Evolutionary conservation across 2,797 vertebrate genomes (phyloP).

Genomic region (Manis crassicaudata): DNA sequence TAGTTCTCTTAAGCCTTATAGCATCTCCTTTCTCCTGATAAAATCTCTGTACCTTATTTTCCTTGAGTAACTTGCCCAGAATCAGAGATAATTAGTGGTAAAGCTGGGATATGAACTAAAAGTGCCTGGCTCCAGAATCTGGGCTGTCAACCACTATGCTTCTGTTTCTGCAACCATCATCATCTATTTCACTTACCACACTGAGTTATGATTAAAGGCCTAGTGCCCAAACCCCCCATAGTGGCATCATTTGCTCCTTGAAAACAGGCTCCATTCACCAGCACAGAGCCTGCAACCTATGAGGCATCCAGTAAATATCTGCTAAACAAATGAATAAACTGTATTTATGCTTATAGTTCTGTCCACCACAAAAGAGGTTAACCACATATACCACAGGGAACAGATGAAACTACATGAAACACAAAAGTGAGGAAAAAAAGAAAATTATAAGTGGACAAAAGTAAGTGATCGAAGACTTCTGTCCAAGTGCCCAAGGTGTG

Average conservation of each 20-base stretch:
- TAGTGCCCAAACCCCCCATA: background rate
- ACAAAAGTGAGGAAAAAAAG: background rate
- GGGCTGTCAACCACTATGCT: background rate
- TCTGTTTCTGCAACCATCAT: background rate
- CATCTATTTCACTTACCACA: background rate
- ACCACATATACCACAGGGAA: background rate
- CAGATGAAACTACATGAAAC: background rate
- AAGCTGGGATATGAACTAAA: background rate
- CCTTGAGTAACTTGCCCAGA: background rate
- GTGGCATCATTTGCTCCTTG: background rate
- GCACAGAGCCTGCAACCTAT: too few relatives aligned
- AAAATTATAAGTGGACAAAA: background rate
- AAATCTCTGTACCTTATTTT: background rate
- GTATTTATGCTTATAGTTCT: background rate
- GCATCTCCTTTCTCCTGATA: background rate
- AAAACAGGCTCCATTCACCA: background rate
- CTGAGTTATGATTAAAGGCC: background rate
- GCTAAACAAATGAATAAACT: background rate
- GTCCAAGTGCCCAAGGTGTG: background rate
- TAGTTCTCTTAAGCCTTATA: background rate
- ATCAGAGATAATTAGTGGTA: background rate
- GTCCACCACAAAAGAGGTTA: background rate
- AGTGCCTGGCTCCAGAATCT: background rate
- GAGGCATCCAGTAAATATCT: background rate
- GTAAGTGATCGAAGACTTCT: background rate